Conservation (phyloP, 2,888 invertebrate genomes). For the Halictus quadricinctus region DNA sequence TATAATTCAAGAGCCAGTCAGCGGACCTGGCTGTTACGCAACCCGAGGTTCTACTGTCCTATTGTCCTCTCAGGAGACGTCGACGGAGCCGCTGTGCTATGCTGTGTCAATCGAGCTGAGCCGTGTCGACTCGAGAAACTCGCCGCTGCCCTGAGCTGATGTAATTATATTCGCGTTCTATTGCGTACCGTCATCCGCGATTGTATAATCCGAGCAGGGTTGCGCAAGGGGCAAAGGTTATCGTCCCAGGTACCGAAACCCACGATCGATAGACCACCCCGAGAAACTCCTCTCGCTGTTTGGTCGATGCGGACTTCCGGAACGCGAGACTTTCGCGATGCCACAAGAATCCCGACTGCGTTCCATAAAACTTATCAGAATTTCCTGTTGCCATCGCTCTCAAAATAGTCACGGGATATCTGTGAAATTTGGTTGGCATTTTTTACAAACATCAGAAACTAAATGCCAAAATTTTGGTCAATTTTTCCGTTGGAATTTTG, state of each 20-base stretch:
- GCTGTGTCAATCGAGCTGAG: conserved; percentile 36
- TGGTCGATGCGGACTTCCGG: conserved; percentile 43
- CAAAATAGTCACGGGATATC: too few species aligned
- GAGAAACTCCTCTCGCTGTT: conserved; percentile 32
- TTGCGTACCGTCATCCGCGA: conserved; percentile 44
- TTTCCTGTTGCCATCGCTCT: too few species aligned
- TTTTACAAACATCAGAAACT: too few species aligned
- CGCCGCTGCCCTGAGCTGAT: conserved; percentile 23
- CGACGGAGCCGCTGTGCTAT: conserved; percentile 21
- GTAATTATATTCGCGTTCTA: conserved; percentile 51
- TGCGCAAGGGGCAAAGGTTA: conserved; percentile 53
- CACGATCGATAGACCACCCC: conserved; percentile 46
- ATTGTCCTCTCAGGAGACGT: conserved; percentile 56
- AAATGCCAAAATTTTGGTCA: too few species aligned
- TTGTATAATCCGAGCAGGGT: conserved; percentile 34
- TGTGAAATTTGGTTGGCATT: too few species aligned
- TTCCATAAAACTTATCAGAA: too few species aligned
- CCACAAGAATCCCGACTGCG: background rate
- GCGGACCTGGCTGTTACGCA: conserved; percentile 44
- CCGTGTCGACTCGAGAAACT: conserved; percentile 36
- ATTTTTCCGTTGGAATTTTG: too few species aligned
- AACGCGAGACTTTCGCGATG: conserved; percentile 10
- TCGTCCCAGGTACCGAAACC: conserved; percentile 48
- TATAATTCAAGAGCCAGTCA: conserved; percentile 49
- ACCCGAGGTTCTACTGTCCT: conserved; percentile 47